A percentile compares a stretch with the other conserved stretches of the same genome.
phyloP scores from a whole-genome alignment of 2,888 invertebrate genomes.

The Phortica magna region DNA sequence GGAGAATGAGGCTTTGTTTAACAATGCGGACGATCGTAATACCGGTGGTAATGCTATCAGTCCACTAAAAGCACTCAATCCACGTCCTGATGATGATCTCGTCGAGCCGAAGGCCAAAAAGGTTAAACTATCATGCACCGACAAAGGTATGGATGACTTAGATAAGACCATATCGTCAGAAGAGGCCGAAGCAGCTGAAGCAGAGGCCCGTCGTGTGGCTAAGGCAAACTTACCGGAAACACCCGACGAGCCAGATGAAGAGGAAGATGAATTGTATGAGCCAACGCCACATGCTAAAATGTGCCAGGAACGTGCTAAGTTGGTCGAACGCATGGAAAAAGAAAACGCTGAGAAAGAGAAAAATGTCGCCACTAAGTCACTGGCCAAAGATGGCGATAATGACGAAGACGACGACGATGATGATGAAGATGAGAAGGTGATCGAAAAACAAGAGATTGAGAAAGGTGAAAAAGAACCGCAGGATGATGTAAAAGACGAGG shows the following conservation, averaged over 20 bases:
- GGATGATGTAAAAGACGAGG: slow-evolving; percentile 23
- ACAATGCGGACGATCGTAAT: slow-evolving; percentile 61
- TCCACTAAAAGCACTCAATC: slow-evolving; percentile 52
- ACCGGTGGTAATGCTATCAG: slow-evolving; percentile 66
- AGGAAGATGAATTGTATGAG: slow-evolving; percentile 39
- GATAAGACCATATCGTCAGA: background rate
- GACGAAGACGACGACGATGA: background rate
- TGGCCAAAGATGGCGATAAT: background rate
- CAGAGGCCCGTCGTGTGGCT: slow-evolving; percentile 33
- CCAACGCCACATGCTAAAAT: background rate
- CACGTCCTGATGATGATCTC: slow-evolving; percentile 66
- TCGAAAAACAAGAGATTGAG: slow-evolving; percentile 61
- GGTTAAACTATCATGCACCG: slow-evolving; percentile 68
- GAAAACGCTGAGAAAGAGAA: slow-evolving; percentile 26
- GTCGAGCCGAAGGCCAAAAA: slow-evolving; percentile 79
- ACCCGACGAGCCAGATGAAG: slow-evolving; percentile 36
- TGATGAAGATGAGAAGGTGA: slow-evolving; percentile 33
- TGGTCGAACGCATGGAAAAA: slow-evolving; percentile 34
- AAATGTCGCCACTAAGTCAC: background rate
- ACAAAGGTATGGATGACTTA: slow-evolving; percentile 38
- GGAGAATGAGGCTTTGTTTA: slow-evolving; percentile 79
- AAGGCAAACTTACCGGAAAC: slow-evolving; percentile 24
- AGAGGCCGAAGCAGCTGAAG: slow-evolving; percentile 38
- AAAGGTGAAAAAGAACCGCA: slow-evolving; percentile 53
- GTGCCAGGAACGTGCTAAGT: slow-evolving; percentile 20